Percentiles rank a stretch among this genome's conserved stretches.
phyloP scores from a whole-genome alignment of 2,888 invertebrate species.

The Drosophila trichaetosa region DNA sequence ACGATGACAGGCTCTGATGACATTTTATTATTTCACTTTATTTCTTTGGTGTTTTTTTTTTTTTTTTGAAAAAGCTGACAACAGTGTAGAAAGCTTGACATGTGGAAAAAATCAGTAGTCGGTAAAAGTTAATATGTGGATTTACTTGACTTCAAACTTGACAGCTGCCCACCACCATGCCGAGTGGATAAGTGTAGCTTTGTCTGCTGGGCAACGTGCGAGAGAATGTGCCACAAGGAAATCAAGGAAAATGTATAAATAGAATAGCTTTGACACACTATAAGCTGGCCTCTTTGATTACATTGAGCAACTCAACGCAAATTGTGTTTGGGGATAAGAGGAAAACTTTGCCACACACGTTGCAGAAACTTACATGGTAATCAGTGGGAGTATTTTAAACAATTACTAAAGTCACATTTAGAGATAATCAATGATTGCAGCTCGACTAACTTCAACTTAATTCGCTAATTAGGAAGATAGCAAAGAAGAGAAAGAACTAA shows the following conservation, averaged over 20 bases:
- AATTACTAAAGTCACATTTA: not conserved
- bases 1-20: conserved; percentile 70
- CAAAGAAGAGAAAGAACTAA: not conserved
- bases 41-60: not conserved
- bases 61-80: conserved; percentile 34
- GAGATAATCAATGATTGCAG: not conserved
- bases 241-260: conserved; percentile 12
- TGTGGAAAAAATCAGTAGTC: conserved; percentile 19
- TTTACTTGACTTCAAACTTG: conserved; percentile 26
- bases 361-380: not conserved
- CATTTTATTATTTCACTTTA: conserved; percentile 50
- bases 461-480: not conserved
- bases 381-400: not conserved
- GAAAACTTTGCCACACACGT: not conserved
- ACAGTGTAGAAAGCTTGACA: conserved; percentile 29
- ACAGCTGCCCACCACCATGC: conserved; percentile 21
- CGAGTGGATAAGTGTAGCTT: not conserved
- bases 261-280: conserved; percentile 10
- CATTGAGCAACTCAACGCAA: conserved; percentile 23
- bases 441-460: not conserved
- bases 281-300: conserved; percentile 41
- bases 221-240: not conserved
- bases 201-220: not conserved
- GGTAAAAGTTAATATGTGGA: conserved; percentile 42
- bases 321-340: not conserved